Conservation (phyloP, 2,888 invertebrate species). For the Cyclophora albipunctata region DNA sequence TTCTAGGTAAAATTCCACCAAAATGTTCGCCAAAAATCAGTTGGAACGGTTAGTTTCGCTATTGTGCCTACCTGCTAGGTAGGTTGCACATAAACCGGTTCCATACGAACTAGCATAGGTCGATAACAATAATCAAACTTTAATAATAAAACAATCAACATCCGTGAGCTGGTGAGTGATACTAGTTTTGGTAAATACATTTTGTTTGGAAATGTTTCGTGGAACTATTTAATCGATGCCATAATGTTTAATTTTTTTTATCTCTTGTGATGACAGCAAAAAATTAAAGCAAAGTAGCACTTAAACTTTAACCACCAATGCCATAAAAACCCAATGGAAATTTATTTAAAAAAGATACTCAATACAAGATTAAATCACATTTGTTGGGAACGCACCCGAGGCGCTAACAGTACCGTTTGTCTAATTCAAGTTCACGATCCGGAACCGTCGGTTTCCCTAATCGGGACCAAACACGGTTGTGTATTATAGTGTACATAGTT, state of each 20-base stretch:
- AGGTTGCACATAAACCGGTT: not conserved
- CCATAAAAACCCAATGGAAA: too few relatives aligned
- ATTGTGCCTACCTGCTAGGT: too few relatives aligned
- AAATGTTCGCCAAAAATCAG: too few relatives aligned
- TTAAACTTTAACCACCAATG: too few relatives aligned
- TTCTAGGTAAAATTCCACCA: too few relatives aligned
- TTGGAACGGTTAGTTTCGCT: too few relatives aligned
- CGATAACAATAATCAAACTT: constrained; percentile 9
- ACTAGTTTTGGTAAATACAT: constrained; percentile 7
- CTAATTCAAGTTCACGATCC: constrained; percentile 31
- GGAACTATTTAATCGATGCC: too few relatives aligned
- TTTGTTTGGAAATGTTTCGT: not conserved
- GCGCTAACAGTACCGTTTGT: constrained; percentile 37
- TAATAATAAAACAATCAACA: constrained; percentile 12
- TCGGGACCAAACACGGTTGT: constrained; percentile 47
- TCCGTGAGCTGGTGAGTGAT: constrained; percentile 9
- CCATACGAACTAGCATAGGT: not conserved
- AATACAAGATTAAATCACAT: too few relatives aligned
- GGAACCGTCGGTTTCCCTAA: constrained; percentile 50
- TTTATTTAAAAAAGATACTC: too few relatives aligned
- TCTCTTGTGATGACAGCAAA: too few relatives aligned
- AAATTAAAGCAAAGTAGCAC: too few relatives aligned
- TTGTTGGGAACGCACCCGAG: constrained; percentile 21
- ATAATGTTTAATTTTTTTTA: too few relatives aligned
- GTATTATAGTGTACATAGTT: constrained; percentile 34